These are phyloP conservation scores for Hypsopygia costalis DNA, from an alignment of 2,888 invertebrate genomes.

Conservation along the genomic window DNA sequence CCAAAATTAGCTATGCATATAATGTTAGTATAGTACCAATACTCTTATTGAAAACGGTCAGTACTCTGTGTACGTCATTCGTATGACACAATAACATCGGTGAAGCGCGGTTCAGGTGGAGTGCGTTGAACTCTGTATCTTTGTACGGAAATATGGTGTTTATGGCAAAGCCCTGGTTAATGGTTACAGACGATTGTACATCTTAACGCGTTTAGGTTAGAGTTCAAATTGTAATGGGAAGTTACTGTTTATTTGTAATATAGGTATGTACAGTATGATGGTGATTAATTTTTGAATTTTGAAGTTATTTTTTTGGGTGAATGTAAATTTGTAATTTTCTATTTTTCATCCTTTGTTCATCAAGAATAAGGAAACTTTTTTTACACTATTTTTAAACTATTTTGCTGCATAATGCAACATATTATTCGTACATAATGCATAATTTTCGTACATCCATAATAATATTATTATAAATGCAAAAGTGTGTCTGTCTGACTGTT, in stretches of 20 bases:
- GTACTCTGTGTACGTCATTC: conserved; percentile 6
- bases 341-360: too few relatives aligned
- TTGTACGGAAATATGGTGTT: conserved; percentile 16
- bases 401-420: too few relatives aligned
- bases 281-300: not conserved
- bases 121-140: conserved; percentile 14
- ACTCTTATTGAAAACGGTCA: conserved; percentile 12
- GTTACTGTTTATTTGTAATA: not conserved
- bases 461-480: too few relatives aligned
- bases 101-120: conserved; percentile 18
- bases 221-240: not conserved
- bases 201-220: not conserved
- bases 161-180: conserved; percentile 5
- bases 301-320: too few relatives aligned
- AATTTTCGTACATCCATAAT: too few relatives aligned
- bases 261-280: not conserved
- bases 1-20: conserved; percentile 8
- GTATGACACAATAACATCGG: conserved; percentile 14
- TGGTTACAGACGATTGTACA: not conserved
- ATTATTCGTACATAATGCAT: too few relatives aligned
- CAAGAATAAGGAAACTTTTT: too few relatives aligned
- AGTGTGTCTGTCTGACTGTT: too few relatives aligned
- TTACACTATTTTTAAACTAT: too few relatives aligned
- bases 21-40: not conserved
- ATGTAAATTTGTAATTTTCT: too few relatives aligned